A percentile compares a stretch with the other conserved stretches of the same genome.
phyloP scores from a whole-genome alignment of 37 sponge, comb jelly and placozoan species.

The Ianthella basta region DNA sequence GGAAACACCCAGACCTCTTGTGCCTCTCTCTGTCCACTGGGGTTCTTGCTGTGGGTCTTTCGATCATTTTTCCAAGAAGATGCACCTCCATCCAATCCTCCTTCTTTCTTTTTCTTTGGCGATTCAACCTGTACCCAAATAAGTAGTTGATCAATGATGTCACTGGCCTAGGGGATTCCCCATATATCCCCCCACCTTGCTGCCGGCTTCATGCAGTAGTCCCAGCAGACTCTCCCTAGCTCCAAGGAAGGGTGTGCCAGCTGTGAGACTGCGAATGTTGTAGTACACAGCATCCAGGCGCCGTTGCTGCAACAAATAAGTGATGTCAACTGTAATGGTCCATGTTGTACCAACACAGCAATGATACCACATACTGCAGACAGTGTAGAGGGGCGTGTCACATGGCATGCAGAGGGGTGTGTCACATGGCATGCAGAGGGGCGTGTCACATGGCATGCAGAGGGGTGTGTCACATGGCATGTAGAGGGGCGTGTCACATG shows the following conservation, averaged over 20 bases:
- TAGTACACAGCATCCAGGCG: slow-evolving; percentile 85
- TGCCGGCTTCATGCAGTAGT: slow-evolving; percentile 71
- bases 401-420: no score
- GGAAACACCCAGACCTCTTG: slow-evolving; percentile 5
- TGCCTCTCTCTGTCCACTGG: neutral
- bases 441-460: no score
- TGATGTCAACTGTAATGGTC: neutral
- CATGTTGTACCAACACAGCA: no score
- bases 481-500: no score
- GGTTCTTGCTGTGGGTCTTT: no score
- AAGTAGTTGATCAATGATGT: neutral
- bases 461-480: no score
- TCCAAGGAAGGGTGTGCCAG: slow-evolving; percentile 64
- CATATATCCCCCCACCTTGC: slow-evolving; percentile 50
- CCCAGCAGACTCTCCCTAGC: slow-evolving; percentile 84
- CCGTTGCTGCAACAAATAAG: slow-evolving; percentile 60
- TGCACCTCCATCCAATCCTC: neutral
- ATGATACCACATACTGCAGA: no score
- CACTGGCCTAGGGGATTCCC: slow-evolving; percentile 57
- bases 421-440: no score
- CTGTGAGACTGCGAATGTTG: slow-evolving; percentile 77
- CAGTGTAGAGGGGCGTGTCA: no score
- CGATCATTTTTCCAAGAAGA: no score
- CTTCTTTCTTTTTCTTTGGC: neutral
- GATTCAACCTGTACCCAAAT: neutral